Conservation (phyloP, 2,797 vertebrate genomes). For the Phataginus tetradactyla region DNA sequence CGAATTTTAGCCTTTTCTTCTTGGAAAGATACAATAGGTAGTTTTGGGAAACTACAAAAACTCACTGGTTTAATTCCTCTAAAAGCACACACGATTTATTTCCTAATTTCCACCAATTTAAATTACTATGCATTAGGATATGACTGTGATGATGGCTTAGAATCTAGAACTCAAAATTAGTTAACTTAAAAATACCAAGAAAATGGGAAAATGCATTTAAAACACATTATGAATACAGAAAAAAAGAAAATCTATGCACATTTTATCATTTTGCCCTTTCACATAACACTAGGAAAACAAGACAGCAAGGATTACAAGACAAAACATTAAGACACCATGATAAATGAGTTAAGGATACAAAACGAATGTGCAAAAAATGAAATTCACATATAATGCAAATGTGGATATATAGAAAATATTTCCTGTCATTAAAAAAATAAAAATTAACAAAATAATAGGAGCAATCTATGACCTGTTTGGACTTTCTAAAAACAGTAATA, state of each 20-base stretch:
- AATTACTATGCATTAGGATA: neutral
- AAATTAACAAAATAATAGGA: slow-evolving; percentile 4
- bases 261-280: neutral
- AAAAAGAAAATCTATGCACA: neutral
- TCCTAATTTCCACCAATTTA: neutral
- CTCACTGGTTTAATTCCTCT: neutral
- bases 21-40: neutral
- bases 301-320: neutral
- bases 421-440: neutral
- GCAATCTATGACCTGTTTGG: neutral
- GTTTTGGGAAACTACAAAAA: neutral
- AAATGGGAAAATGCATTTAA: neutral
- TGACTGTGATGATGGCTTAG: neutral
- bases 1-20: neutral
- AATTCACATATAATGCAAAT: neutral
- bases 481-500: neutral
- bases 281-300: slow-evolving; percentile 18
- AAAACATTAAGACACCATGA: neutral
- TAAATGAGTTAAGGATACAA: neutral
- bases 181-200: neutral
- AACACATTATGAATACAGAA: neutral
- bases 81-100: slow-evolving; percentile 15
- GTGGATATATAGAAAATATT: neutral
- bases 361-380: slow-evolving; percentile 24
- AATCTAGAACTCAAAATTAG: neutral